Evolutionary conservation across 1,140 invertebrate genomes (phyloP), one percentile per base, ranked within the genome.

Genomic region (Rhopalosiphum padi): DNA sequence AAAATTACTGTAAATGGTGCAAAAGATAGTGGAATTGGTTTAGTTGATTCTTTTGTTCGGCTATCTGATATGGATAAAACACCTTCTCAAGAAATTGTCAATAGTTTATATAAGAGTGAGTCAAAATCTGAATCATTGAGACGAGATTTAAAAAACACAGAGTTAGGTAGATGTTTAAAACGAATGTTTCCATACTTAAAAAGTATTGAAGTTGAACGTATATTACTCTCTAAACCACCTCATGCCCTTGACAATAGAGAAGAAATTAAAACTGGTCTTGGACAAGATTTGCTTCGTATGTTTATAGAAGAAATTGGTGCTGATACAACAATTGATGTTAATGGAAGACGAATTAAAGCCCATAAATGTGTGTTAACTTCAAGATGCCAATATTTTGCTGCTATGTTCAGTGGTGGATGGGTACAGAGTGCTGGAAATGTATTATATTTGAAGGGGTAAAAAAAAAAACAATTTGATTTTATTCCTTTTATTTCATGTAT

Each of bases 321-420:
- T 37, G 98, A 99, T 95, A 97, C 98, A 90, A 96, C 96, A 25
- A 97, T 98, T 6, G 97, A 97, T 94, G 97, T 98, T 25, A 96
- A 96, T 43, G 98, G 97, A 4, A 96, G 97, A 18, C 96, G 97
- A 93, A 97, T 98, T 82, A 97, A 97, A 95, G 98, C 98, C 35
- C 98, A 99, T 95, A 98, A 98, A 95, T 98, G 98, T 95, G 98
- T 99, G 94, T 95, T 98, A 91, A 97, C 97, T 91, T 98, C 98
- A 18, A 96, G 98, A 55, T 98, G 98, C 95, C 97, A 98, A 95
- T 99, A 99, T 95, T 99, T 99, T 95, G 98, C 97, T 15, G 98
- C 98, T 53, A 97, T 98, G 95, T 95, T 99, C 5, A 98, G 97
- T 94, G 98, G 98, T 5, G 97, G 97, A 90, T 98, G 97, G 96